phyloP scores from a whole-genome alignment of 2,113 vertebrate genomes.

The Laticauda laticaudata region DNA sequence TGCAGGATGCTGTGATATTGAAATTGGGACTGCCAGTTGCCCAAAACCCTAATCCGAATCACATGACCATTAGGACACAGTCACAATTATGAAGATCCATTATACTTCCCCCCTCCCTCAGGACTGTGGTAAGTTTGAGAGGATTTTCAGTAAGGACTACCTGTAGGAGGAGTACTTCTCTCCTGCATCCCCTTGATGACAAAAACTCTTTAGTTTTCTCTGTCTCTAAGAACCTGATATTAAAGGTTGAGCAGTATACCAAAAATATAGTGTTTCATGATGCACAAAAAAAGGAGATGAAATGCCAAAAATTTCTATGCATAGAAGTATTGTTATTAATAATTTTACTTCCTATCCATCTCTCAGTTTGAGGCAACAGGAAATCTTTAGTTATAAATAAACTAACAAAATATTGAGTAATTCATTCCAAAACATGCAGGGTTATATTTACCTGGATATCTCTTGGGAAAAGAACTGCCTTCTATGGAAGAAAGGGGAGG shows the following conservation, averaged over 20 bases:
- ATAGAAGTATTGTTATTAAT: no score
- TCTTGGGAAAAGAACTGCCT: constrained; percentile 58
- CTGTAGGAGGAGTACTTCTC: background rate
- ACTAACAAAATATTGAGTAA: background rate
- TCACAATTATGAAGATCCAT: background rate
- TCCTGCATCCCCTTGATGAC: background rate
- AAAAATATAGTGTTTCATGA: background rate
- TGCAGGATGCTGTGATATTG: background rate
- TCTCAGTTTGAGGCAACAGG: no score
- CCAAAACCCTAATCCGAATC: background rate
- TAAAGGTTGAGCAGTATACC: background rate
- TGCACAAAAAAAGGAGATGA: background rate
- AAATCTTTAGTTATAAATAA: no score
- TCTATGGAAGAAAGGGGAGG: constrained; percentile 34
- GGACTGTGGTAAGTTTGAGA: background rate
- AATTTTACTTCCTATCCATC: no score
- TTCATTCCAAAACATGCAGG: background rate
- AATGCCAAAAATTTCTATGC: background rate
- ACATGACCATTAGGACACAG: background rate
- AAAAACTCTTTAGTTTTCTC: background rate
- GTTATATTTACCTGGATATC: constrained; percentile 64
- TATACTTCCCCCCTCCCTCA: background rate
- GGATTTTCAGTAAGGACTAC: background rate
- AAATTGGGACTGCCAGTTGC: background rate
- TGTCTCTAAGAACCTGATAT: background rate